These are phyloP conservation scores for Mirza zaza DNA, from an alignment of 2,113 vertebrate genomes.

Conservation along the genomic window DNA sequence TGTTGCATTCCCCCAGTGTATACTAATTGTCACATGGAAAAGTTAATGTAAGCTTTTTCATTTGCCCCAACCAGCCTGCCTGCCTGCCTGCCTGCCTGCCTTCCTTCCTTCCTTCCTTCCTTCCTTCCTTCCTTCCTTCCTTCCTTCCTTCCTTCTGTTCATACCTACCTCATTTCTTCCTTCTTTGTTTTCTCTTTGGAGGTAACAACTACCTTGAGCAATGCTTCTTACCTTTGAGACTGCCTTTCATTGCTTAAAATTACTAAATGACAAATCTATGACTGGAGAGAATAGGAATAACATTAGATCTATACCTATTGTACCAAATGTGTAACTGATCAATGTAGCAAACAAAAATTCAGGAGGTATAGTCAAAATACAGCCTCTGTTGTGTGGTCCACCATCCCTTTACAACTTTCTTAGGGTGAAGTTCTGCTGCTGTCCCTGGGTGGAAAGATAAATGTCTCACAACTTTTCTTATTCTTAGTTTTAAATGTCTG, in stretches of 20 bases:
- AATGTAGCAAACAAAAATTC: not conserved
- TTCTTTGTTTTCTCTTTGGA: not conserved
- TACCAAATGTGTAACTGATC: not conserved
- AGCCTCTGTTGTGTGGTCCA: not conserved
- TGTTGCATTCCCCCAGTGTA: not conserved
- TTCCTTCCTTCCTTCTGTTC: rapidly evolving
- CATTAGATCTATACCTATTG: not conserved
- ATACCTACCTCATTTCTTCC: not conserved
- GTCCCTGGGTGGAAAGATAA: not conserved
- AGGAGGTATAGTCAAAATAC: not conserved
- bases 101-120: too few species aligned
- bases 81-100: too few species aligned
- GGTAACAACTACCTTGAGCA: not conserved
- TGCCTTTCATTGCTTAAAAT: not conserved
- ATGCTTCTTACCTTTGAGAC: not conserved
- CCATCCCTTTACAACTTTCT: not conserved
- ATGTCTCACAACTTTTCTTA: not conserved
- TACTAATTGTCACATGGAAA: not conserved
- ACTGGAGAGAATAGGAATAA: not conserved
- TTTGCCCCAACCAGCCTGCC: too few species aligned
- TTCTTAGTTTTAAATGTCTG: not conserved
- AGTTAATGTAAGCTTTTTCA: not conserved
- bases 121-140: too few species aligned
- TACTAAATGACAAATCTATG: not conserved
- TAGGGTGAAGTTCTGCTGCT: not conserved